phyloP scores from a whole-genome alignment of 2,888 invertebrate species.

The Sinodicranocentrus sp. region DNA sequence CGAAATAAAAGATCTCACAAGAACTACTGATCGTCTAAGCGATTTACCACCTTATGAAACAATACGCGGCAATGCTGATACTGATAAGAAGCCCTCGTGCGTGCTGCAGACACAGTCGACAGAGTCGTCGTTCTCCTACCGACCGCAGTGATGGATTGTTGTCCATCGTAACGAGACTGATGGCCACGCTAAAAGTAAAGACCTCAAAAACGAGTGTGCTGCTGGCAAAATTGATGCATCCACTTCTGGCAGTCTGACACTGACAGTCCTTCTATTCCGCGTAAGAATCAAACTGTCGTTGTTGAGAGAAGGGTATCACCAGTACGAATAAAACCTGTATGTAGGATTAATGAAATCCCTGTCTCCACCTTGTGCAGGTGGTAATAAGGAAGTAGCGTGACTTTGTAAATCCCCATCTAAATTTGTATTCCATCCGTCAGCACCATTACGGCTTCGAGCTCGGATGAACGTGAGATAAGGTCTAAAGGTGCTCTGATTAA shows the following conservation, averaged over 20 bases:
- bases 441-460: constrained; percentile 44
- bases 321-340: neutral
- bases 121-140: too few species aligned
- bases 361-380: constrained; percentile 5
- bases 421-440: neutral
- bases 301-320: neutral
- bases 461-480: constrained; percentile 48
- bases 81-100: too few species aligned
- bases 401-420: constrained; percentile 8
- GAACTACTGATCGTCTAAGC: constrained; percentile 9
- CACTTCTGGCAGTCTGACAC: neutral
- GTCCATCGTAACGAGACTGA: neutral
- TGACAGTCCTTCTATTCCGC: neutral
- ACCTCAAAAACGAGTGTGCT: neutral
- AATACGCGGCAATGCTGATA: too few species aligned
- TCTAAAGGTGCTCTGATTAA: constrained; percentile 51
- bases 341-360: neutral
- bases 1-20: constrained; percentile 9
- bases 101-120: too few species aligned
- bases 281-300: neutral
- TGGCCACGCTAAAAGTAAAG: too few species aligned
- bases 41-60: too few species aligned
- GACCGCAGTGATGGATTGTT: too few species aligned
- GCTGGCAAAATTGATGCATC: neutral
- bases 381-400: neutral